phyloP scores from a whole-genome alignment of 2,888 invertebrate species.

The Drosophila birchii region DNA sequence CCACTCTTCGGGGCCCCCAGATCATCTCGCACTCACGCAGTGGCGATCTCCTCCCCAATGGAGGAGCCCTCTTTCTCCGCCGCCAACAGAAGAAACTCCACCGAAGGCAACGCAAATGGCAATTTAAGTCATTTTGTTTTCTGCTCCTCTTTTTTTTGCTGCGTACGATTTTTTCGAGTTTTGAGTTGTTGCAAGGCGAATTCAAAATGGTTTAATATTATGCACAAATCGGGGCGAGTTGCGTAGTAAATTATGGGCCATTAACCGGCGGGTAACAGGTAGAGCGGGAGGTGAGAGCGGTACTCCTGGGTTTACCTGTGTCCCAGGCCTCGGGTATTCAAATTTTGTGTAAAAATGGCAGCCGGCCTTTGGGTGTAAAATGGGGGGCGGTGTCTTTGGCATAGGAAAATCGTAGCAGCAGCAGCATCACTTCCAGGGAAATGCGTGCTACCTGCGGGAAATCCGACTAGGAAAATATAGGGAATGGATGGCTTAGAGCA shows the following conservation, averaged over 20 bases:
- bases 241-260: slow-evolving; percentile 55
- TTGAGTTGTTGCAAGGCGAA: slow-evolving; percentile 40
- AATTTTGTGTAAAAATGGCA: slow-evolving; percentile 46
- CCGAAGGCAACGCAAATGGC: slow-evolving; percentile 46
- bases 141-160: slow-evolving; percentile 21
- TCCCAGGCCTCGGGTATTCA: slow-evolving; percentile 23
- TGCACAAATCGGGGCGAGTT: slow-evolving; percentile 55
- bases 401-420: slow-evolving; percentile 12
- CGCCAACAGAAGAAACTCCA: slow-evolving; percentile 8
- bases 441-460: slow-evolving; percentile 48
- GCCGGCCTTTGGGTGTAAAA: slow-evolving; percentile 38
- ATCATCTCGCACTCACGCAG: slow-evolving; percentile 46
- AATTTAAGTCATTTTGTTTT: slow-evolving; percentile 51
- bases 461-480: slow-evolving; percentile 5
- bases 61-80: slow-evolving; percentile 5
- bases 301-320: slow-evolving; percentile 40
- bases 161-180: slow-evolving; percentile 22
- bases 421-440: slow-evolving; percentile 36
- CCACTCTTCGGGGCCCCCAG: slow-evolving; percentile 33
- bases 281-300: slow-evolving; percentile 22
- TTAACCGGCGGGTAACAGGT: slow-evolving; percentile 40
- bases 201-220: slow-evolving; percentile 60
- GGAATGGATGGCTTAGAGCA: slow-evolving; percentile 19
- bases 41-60: slow-evolving; percentile 10
- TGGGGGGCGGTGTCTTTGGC: slow-evolving; percentile 31